Evolutionary conservation across 2,113 vertebrate species (phyloP).

Genomic region (Nanorana parkeri): DNA sequence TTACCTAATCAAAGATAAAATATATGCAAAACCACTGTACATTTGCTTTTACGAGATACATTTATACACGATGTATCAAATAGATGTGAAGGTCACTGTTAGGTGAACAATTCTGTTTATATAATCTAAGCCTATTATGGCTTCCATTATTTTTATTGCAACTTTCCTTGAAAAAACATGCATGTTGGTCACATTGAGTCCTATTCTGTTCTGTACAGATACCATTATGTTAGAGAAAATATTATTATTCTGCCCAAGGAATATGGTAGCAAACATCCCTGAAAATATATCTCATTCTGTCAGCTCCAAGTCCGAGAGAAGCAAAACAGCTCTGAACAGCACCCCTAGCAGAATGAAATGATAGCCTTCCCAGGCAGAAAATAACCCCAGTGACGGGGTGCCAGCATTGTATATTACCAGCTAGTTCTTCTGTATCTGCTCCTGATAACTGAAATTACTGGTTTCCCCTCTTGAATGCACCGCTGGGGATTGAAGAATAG

Average conservation of each 20-base stretch:
- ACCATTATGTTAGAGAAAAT: conserved; percentile 33
- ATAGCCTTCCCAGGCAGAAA: conserved; percentile 58
- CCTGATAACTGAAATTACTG: conserved; percentile 56
- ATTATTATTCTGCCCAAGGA: conserved; percentile 29
- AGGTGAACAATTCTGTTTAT: no score
- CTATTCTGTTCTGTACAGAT: neutral
- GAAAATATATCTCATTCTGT: conserved; percentile 53
- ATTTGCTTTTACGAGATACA: no score
- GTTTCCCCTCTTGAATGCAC: conserved; percentile 56
- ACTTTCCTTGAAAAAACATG: no score
- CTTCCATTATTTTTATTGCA: no score
- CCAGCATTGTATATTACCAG: conserved; percentile 56
- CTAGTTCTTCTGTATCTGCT: conserved; percentile 43
- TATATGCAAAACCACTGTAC: no score
- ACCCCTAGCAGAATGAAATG: conserved; percentile 48
- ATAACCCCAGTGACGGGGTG: conserved; percentile 46
- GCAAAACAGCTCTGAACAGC: conserved; percentile 35
- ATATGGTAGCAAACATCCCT: conserved; percentile 14
- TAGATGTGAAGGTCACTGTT: no score
- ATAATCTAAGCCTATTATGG: no score
- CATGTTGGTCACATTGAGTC: neutral
- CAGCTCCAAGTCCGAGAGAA: conserved; percentile 43
- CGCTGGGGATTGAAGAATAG: conserved; percentile 53
- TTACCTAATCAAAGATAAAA: no score
- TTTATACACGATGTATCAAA: no score